Percentiles rank a stretch among this genome's conserved stretches.
Evolutionary conservation across 1,140 invertebrate species (phyloP).

Genomic region (Cydia pomonella): DNA sequence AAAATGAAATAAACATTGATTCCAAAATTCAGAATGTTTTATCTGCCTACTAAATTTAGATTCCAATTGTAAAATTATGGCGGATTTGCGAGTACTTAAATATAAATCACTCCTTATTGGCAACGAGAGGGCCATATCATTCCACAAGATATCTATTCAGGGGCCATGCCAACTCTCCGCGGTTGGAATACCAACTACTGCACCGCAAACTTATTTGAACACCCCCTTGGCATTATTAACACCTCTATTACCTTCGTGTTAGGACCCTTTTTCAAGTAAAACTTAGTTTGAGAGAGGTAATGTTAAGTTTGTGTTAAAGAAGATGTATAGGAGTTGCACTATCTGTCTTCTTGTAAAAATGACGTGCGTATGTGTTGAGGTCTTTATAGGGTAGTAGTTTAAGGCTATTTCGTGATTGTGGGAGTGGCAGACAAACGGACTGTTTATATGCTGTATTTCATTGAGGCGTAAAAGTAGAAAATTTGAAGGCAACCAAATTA

Average conservation of each 20-base stretch:
- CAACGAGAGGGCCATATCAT: constrained; percentile 72
- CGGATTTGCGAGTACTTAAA: constrained; percentile 57
- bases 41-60: neutral
- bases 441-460: neutral
- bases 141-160: constrained; percentile 74
- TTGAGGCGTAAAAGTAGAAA: too few relatives aligned
- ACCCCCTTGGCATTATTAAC: neutral
- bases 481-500: too few relatives aligned
- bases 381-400: constrained; percentile 21
- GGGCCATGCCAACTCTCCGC: constrained; percentile 67
- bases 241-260: constrained; percentile 33
- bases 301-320: constrained; percentile 2
- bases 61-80: constrained; percentile 26
- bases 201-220: constrained; percentile 45
- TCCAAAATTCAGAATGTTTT: too few relatives aligned
- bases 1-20: too few relatives aligned
- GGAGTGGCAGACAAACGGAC: neutral
- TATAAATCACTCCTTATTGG: constrained; percentile 75
- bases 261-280: constrained; percentile 25
- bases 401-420: neutral
- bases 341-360: constrained; percentile 20
- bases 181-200: constrained; percentile 63
- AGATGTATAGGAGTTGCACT: constrained; percentile 11
- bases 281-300: neutral
- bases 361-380: neutral